Evolutionary conservation across 1,140 invertebrate genomes (phyloP).

Genomic region (Rhynchophorus ferrugineus): DNA sequence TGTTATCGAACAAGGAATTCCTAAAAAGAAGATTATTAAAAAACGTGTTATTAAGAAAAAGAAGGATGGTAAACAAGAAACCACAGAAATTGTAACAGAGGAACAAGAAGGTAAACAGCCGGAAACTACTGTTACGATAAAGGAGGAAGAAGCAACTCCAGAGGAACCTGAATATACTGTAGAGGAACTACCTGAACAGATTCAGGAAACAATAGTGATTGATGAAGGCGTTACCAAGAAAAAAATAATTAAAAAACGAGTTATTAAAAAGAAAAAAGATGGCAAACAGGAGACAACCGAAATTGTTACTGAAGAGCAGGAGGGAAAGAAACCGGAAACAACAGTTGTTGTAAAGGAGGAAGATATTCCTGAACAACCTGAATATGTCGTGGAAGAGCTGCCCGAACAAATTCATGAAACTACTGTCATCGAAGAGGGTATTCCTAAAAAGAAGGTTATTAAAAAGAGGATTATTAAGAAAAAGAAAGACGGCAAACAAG

Average conservation of each 20-base stretch:
- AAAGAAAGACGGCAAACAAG: slow-evolving; percentile 34
- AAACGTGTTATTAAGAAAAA: too few species aligned
- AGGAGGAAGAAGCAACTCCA: too few species aligned
- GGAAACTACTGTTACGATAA: too few species aligned
- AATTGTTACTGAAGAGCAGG: slow-evolving; percentile 36
- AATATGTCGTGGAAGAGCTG: slow-evolving; percentile 28
- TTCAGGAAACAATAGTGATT: slow-evolving; percentile 19
- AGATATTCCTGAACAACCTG: slow-evolving; percentile 10
- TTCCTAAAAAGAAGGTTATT: slow-evolving; percentile 37
- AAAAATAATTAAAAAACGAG: slow-evolving; percentile 19
- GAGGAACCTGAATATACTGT: slow-evolving; percentile 24
- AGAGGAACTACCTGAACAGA: slow-evolving; percentile 37
- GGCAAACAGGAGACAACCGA: slow-evolving; percentile 36
- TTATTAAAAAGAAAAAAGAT: slow-evolving; percentile 33
- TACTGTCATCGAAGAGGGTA: slow-evolving; percentile 28
- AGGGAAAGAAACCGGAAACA: slow-evolving; percentile 33
- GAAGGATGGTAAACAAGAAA: too few species aligned
- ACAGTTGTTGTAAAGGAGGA: slow-evolving; percentile 34
- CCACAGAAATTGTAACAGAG: too few species aligned
- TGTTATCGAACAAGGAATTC: too few species aligned
- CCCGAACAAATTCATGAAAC: slow-evolving; percentile 32
- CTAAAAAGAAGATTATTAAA: too few species aligned
- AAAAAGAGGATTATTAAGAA: slow-evolving; percentile 40
- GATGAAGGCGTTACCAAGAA: slow-evolving; percentile 21
- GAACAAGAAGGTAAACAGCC: too few species aligned